Conservation (phyloP, 1,140 invertebrate species). For the Nymphalis io region DNA sequence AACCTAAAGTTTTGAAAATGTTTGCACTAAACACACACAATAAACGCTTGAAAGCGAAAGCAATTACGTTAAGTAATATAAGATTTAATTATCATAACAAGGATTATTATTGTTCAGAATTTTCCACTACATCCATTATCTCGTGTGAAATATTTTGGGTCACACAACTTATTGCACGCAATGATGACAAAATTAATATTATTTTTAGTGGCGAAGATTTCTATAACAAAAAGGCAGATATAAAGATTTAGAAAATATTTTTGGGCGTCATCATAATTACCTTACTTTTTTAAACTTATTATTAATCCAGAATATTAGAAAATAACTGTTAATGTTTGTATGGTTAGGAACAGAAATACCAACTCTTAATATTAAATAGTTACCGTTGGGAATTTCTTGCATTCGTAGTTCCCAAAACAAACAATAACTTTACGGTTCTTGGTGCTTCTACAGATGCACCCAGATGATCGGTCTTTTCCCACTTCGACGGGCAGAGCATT, state of each 20-base stretch:
- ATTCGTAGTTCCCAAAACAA: slow-evolving; percentile 73
- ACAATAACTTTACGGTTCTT: slow-evolving; percentile 51
- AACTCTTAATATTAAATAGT: background rate
- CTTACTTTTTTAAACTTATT: background rate
- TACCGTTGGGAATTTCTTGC: slow-evolving; percentile 66
- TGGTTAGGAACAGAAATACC: background rate
- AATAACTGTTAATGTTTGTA: no score
- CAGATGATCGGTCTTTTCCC: slow-evolving; percentile 54
- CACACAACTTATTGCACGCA: background rate
- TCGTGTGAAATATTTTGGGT: slow-evolving; percentile 22
- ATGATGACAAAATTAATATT: no score
- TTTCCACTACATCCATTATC: slow-evolving; percentile 54
- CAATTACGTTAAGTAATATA: slow-evolving; percentile 13
- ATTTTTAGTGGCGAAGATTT: no score
- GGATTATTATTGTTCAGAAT: slow-evolving; percentile 19
- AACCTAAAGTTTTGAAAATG: background rate
- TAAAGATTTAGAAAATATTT: background rate
- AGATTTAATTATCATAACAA: slow-evolving; percentile 13
- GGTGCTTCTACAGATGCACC: slow-evolving; percentile 64
- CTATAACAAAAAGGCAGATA: background rate
- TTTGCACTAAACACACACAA: slow-evolving; percentile 5
- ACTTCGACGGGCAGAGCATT: slow-evolving; percentile 54
- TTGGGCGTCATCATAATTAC: no score
- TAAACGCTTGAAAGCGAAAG: slow-evolving; percentile 19
- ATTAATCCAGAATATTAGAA: background rate